Percentiles rank a stretch among this genome's conserved stretches.
Conservation (phyloP, 1,140 invertebrate genomes). For the Halictus rubicundus region DNA sequence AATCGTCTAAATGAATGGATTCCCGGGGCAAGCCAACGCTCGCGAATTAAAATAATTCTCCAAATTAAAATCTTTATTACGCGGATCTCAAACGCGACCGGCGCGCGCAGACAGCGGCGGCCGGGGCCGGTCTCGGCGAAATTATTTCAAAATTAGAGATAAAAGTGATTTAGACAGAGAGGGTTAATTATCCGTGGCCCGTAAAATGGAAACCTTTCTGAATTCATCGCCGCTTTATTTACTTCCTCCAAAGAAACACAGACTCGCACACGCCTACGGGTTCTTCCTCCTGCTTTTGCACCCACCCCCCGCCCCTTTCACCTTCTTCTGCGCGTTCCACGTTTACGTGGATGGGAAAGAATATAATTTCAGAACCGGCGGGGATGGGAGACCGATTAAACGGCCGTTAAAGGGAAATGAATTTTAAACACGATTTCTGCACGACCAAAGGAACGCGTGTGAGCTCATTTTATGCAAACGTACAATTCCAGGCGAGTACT, state of each 20-base stretch:
- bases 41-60: constrained; percentile 9
- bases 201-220: constrained; percentile 20
- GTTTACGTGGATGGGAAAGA: constrained; percentile 7
- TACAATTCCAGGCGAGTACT: no score
- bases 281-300: no score
- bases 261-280: no score
- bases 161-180: constrained; percentile 27
- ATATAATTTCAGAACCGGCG: constrained; percentile 8
- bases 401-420: constrained; percentile 34
- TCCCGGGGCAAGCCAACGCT: not conserved
- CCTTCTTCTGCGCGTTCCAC: no score
- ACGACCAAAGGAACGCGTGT: not conserved
- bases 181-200: constrained; percentile 13
- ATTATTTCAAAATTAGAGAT: constrained; percentile 36
- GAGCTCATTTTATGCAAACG: not conserved
- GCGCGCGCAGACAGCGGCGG: not conserved
- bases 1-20: constrained; percentile 6
- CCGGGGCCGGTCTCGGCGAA: not conserved
- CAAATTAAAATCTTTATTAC: constrained; percentile 17
- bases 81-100: not conserved
- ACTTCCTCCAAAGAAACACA: constrained; percentile 19
- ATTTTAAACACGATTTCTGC: constrained; percentile 30
- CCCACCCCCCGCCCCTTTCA: no score
- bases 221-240: constrained; percentile 7
- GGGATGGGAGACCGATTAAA: constrained; percentile 8